Percentiles rank a stretch among this genome's conserved stretches.
Evolutionary conservation across 2,113 vertebrate species (phyloP).

Genomic region (Thermophis baileyi): DNA sequence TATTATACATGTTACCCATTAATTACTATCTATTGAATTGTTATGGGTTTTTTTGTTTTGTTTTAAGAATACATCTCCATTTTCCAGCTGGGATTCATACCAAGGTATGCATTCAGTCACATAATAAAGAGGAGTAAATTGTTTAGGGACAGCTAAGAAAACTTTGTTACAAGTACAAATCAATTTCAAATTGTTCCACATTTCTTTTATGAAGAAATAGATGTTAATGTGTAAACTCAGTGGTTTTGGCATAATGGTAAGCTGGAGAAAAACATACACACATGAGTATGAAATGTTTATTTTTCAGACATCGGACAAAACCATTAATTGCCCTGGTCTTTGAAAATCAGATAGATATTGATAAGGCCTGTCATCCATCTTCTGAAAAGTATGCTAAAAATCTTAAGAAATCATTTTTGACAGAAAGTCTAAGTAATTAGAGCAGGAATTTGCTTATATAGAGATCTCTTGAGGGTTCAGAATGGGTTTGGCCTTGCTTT

Average conservation of each 20-base stretch:
- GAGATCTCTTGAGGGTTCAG: neutral
- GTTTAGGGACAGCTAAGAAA: neutral
- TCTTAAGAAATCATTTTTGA: neutral
- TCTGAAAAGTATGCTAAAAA: neutral
- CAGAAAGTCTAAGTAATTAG: neutral
- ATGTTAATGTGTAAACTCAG: neutral
- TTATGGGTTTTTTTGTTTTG: too few relatives aligned
- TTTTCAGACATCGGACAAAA: neutral
- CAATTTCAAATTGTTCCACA: neutral
- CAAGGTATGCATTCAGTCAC: neutral
- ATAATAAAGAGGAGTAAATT: neutral
- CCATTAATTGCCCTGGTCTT: neutral
- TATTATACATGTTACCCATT: neutral
- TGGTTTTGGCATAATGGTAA: neutral
- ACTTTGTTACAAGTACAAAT: neutral
- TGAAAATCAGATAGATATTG: neutral
- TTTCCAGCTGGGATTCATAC: neutral
- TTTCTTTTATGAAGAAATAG: neutral
- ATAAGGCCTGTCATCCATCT: constrained; percentile 3
- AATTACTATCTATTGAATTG: neutral
- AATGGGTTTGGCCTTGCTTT: neutral
- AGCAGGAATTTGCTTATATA: neutral
- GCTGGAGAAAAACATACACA: neutral
- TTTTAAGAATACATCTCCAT: neutral
- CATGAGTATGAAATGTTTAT: constrained; percentile 10